phyloP scores from a whole-genome alignment of 2,888 invertebrate species.

The Seira musarum region DNA sequence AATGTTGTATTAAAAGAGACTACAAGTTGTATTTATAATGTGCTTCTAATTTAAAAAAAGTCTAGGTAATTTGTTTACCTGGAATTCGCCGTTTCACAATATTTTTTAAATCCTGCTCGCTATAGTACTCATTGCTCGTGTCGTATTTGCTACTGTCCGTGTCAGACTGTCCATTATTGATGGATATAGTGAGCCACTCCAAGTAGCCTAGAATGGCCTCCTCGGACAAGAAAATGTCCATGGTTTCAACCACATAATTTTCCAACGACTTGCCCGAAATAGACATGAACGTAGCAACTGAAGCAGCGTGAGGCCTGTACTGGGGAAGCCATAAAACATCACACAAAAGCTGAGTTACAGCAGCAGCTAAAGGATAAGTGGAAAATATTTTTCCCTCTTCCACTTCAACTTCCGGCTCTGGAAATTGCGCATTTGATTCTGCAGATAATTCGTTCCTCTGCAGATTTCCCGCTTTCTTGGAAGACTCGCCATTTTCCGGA shows the following conservation, averaged over 20 bases:
- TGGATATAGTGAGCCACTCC: constrained; percentile 60
- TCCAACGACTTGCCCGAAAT: constrained; percentile 69
- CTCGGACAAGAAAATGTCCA: constrained; percentile 66
- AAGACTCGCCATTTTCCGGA: constrained; percentile 25
- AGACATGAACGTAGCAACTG: constrained; percentile 68
- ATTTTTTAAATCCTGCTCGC: constrained; percentile 65
- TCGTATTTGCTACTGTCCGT: constrained; percentile 40
- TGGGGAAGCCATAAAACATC: constrained; percentile 69
- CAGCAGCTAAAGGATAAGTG: constrained; percentile 67
- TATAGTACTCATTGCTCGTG: constrained; percentile 41
- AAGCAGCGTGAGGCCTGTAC: constrained; percentile 67
- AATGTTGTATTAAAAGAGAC: constrained; percentile 2
- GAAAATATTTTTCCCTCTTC: constrained; percentile 44
- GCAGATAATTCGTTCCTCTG: neutral
- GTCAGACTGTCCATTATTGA: constrained; percentile 62
- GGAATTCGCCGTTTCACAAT: constrained; percentile 67
- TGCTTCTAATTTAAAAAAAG: neutral
- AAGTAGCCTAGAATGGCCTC: constrained; percentile 66
- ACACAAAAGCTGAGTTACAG: constrained; percentile 67
- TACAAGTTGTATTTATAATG: neutral
- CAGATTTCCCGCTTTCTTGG: constrained; percentile 20
- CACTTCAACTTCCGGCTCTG: constrained; percentile 23
- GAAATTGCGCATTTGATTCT: neutral
- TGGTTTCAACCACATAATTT: constrained; percentile 67
- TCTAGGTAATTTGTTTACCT: constrained; percentile 51